Percentiles rank a stretch among this genome's conserved stretches.
Conservation (phyloP, 2,888 invertebrate species). For the Drosophila melanosoma region DNA sequence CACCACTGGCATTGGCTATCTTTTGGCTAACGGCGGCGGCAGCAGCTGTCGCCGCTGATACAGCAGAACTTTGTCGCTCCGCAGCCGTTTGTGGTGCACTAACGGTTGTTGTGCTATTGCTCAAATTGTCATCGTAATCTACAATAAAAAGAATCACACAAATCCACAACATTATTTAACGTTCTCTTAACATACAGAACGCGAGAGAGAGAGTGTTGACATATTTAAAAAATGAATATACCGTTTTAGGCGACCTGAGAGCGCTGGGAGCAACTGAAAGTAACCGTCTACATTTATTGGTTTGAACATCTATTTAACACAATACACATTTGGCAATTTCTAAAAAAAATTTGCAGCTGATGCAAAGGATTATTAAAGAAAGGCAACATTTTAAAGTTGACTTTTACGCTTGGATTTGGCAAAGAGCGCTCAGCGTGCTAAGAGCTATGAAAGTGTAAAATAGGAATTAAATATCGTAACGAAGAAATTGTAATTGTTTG, state of each 20-base stretch:
- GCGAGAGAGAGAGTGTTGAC: background rate
- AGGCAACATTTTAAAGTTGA: background rate
- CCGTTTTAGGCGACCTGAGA: background rate
- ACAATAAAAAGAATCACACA: background rate
- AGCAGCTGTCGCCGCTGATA: conserved; percentile 71
- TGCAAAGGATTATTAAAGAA: background rate
- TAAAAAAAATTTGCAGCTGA: background rate
- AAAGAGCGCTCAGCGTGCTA: background rate
- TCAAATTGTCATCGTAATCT: conserved; percentile 83
- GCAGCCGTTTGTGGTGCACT: conserved; percentile 44
- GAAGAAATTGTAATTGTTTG: background rate
- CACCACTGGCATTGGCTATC: conserved; percentile 56
- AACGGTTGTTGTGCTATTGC: conserved; percentile 50
- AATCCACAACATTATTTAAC: background rate
- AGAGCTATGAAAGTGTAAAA: background rate
- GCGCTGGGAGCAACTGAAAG: background rate
- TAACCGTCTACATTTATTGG: background rate
- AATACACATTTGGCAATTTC: background rate
- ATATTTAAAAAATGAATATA: background rate
- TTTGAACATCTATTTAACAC: background rate
- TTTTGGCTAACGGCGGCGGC: conserved; percentile 76
- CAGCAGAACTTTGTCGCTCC: conserved; percentile 71
- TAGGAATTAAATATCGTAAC: background rate
- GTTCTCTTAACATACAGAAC: background rate
- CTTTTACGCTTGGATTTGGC: background rate